Conservation (phyloP, 2,113 vertebrate genomes). For the Hydrolagus affinis region DNA sequence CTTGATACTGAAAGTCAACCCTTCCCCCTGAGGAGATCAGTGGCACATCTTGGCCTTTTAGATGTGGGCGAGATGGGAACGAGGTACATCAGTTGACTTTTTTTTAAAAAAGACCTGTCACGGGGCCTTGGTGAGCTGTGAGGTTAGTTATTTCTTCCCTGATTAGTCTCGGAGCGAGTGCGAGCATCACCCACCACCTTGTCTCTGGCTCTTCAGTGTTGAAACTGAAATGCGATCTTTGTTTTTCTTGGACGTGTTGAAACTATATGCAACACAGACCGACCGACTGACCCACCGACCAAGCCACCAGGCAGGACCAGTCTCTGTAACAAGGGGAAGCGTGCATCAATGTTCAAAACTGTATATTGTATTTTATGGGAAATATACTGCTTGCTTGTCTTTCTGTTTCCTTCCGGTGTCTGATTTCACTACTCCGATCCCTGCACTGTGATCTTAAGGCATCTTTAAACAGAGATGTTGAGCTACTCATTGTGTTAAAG, state of each 20-base stretch:
- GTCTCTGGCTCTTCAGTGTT: not conserved
- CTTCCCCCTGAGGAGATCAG: not conserved
- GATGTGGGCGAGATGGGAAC: too few relatives aligned
- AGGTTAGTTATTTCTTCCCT: not conserved
- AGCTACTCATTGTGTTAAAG: not conserved
- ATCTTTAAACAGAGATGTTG: not conserved
- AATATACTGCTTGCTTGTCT: slow-evolving; percentile 24
- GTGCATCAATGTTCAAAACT: slow-evolving; percentile 25
- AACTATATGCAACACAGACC: slow-evolving; percentile 2
- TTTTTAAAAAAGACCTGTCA: not conserved
- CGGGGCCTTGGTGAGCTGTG: not conserved
- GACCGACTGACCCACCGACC: too few relatives aligned
- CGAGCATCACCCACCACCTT: not conserved
- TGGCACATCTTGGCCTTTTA: too few relatives aligned
- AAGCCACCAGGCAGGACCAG: too few relatives aligned
- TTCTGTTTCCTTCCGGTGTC: not conserved
- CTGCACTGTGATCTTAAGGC: too few relatives aligned
- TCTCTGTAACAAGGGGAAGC: slow-evolving; percentile 22
- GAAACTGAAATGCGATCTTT: not conserved
- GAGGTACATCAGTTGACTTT: too few relatives aligned
- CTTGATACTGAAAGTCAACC: not conserved
- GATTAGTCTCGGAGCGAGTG: too few relatives aligned
- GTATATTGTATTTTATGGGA: slow-evolving; percentile 23
- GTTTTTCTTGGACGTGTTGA: slow-evolving; percentile 10
- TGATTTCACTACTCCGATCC: too few relatives aligned